Evolutionary conservation across 2,888 invertebrate species (phyloP).

Genomic region (Drosophila borborema): DNA sequence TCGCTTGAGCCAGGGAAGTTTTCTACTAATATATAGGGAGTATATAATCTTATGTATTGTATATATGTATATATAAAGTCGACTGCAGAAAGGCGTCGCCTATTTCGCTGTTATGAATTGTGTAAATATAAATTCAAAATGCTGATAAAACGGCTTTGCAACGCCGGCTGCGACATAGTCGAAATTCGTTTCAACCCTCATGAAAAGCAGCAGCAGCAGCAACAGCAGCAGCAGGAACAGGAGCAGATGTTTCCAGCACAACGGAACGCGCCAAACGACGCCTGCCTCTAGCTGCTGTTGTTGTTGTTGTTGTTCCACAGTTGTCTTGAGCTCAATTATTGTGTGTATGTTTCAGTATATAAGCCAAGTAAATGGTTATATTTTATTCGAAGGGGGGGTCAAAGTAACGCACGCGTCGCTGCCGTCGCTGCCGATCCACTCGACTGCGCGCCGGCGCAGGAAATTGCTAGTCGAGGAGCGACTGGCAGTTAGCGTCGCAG

Average conservation of each 20-base stretch:
- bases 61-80: constrained; percentile 9
- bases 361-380: constrained; percentile 49
- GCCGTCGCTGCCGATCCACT: constrained; percentile 63
- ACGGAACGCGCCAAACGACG: constrained; percentile 82
- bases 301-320: constrained; percentile 42
- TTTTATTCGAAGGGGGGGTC: constrained; percentile 41
- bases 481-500: constrained; percentile 38
- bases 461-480: constrained; percentile 71
- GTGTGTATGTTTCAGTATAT: constrained; percentile 32
- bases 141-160: constrained; percentile 67
- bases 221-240: constrained; percentile 51
- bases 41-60: background rate
- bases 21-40: background rate
- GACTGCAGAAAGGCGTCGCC: constrained; percentile 20
- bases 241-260: constrained; percentile 83
- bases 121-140: constrained; percentile 70
- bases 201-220: constrained; percentile 22
- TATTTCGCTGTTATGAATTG: constrained; percentile 64
- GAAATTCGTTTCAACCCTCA: constrained; percentile 74
- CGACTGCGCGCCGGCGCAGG: constrained; percentile 75
- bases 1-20: constrained; percentile 49
- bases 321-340: constrained; percentile 71
- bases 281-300: constrained; percentile 35
- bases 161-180: constrained; percentile 68
- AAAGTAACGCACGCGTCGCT: constrained; percentile 48